phyloP scores from a whole-genome alignment of 92 coral and sea anemone genomes.

The Porites cylindrica region DNA sequence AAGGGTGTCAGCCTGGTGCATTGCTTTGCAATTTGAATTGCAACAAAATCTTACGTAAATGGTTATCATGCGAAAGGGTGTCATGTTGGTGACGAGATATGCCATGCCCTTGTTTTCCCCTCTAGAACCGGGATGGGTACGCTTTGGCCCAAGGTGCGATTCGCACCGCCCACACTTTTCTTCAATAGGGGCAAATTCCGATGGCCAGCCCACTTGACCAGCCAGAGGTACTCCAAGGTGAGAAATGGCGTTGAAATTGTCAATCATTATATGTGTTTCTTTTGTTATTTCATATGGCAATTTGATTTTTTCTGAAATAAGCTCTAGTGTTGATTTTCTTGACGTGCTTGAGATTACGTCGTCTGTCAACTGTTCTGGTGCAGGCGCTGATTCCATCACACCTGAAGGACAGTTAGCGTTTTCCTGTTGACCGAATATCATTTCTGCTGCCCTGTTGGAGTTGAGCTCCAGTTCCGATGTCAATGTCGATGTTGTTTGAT shows the following conservation, averaged over 20 bases:
- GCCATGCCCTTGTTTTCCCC: slow-evolving; percentile 16
- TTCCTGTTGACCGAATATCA: neutral
- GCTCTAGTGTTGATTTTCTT: neutral
- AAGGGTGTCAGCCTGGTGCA: neutral
- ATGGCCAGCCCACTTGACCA: slow-evolving; percentile 12
- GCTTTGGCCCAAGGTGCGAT: neutral
- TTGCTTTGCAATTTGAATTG: slow-evolving; percentile 18
- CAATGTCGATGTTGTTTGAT: neutral
- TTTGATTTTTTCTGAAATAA: neutral
- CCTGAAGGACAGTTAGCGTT: neutral
- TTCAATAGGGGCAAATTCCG: slow-evolving; percentile 7
- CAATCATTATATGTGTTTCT: no score
- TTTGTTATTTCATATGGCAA: no score
- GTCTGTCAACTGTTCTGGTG: neutral
- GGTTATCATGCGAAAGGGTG: slow-evolving; percentile 1
- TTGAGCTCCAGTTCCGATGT: no score
- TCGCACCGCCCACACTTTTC: slow-evolving; percentile 9
- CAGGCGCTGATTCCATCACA: neutral
- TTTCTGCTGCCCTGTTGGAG: neutral
- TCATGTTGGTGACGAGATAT: slow-evolving; percentile 15
- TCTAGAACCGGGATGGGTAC: slow-evolving; percentile 21
- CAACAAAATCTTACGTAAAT: slow-evolving; percentile 6
- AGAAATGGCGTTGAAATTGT: no score
- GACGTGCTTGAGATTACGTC: neutral
- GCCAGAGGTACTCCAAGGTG: no score